A percentile compares a stretch with the other conserved stretches of the same genome.
These are phyloP conservation scores for Metridium senile DNA, from an alignment of 92 coral and sea anemone species.

Conservation along the genomic window DNA sequence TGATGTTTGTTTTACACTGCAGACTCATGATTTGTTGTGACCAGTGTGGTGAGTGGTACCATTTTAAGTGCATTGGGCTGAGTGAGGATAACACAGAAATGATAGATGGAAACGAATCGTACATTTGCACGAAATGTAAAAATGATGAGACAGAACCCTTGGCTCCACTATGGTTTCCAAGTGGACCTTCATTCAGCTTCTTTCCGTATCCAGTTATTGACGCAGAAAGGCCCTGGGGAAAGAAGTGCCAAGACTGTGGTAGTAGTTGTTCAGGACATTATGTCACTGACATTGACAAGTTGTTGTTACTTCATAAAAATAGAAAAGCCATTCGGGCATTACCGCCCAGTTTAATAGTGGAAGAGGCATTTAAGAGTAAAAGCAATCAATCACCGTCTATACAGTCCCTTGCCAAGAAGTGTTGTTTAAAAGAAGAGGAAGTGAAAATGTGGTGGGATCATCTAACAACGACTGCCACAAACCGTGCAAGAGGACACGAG, in stretches of 20 bases:
- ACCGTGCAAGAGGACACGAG: too few relatives aligned
- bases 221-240: constrained; percentile 60
- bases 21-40: constrained; percentile 26
- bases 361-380: constrained; percentile 50
- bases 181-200: constrained; percentile 61
- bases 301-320: constrained; percentile 45
- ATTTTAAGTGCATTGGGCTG: constrained; percentile 44
- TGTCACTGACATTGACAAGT: constrained; percentile 55
- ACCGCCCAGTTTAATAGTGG: constrained; percentile 52
- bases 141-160: constrained; percentile 8
- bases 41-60: constrained; percentile 72
- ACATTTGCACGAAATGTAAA: constrained; percentile 42
- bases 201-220: constrained; percentile 65
- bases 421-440: constrained; percentile 23
- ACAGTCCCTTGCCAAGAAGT: constrained; percentile 38
- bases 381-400: background rate
- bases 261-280: constrained; percentile 64
- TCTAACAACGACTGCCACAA: background rate
- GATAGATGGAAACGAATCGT: constrained; percentile 42
- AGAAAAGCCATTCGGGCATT: constrained; percentile 41
- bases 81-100: constrained; percentile 35
- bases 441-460: constrained; percentile 14
- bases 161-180: constrained; percentile 55
- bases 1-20: background rate
- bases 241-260: constrained; percentile 46